Conservation (phyloP, 2,113 vertebrate species). For the Tenrec ecaudatus region DNA sequence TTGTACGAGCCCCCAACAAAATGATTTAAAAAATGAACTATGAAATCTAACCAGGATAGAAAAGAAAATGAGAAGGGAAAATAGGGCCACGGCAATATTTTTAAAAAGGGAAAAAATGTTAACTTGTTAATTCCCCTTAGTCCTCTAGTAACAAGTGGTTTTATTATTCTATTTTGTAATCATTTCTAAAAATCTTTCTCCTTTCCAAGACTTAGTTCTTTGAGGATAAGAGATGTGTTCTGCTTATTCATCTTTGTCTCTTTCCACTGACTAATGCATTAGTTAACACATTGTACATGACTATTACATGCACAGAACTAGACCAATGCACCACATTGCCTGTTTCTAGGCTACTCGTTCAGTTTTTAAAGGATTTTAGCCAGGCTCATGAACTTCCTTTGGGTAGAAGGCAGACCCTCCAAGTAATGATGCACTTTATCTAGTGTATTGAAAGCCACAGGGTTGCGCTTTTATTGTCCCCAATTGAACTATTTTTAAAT, state of each 20-base stretch:
- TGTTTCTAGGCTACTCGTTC: constrained; percentile 12
- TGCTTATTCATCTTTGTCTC: constrained; percentile 34
- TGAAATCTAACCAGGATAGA: constrained; percentile 6
- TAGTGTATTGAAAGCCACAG: too few species aligned
- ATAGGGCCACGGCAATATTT: neutral
- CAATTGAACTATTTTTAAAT: too few species aligned
- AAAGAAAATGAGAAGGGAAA: constrained; percentile 18
- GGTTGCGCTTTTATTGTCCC: too few species aligned
- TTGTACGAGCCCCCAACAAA: too few species aligned
- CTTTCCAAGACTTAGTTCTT: neutral
- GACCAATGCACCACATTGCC: constrained; percentile 5
- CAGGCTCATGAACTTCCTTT: neutral
- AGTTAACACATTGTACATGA: neutral
- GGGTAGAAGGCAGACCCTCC: too few species aligned
- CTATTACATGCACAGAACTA: constrained; percentile 37
- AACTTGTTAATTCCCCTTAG: neutral
- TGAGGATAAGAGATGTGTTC: neutral
- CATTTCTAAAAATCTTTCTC: neutral
- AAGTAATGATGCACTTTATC: too few species aligned
- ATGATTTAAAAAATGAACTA: constrained; percentile 23
- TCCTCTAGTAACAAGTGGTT: neutral
- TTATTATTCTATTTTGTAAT: constrained; percentile 43
- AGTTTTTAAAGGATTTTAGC: neutral
- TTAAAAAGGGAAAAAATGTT: neutral
- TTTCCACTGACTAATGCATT: neutral